These are phyloP conservation scores for Tipula unca DNA, from an alignment of 2,888 invertebrate genomes.

Conservation along the genomic window DNA sequence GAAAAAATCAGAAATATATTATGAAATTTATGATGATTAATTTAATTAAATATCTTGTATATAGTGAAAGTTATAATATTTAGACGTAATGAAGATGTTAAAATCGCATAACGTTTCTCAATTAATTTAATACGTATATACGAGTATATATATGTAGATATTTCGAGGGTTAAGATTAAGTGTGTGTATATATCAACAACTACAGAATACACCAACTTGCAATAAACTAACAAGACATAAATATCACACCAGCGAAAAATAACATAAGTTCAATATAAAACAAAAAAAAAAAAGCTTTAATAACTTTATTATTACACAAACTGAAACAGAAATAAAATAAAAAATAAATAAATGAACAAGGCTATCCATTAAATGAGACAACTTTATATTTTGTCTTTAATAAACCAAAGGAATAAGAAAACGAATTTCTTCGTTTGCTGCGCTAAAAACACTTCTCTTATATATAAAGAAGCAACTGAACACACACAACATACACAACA, in stretches of 20 bases:
- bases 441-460: background rate
- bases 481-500: background rate
- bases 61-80: background rate
- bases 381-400: conserved; percentile 18
- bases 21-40: background rate
- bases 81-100: background rate
- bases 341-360: background rate
- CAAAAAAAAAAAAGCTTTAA: background rate
- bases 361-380: conserved; percentile 18
- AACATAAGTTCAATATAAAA: background rate
- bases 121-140: background rate
- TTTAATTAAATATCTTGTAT: background rate
- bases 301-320: conserved; percentile 8
- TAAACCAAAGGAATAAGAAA: background rate
- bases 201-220: background rate
- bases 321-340: background rate
- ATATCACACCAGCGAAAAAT: background rate
- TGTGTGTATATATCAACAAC: background rate
- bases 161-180: background rate
- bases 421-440: background rate
- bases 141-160: background rate
- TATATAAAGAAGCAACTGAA: conserved; percentile 2
- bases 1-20: background rate
- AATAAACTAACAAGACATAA: background rate
- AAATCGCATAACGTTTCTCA: too few species aligned